Base-by-base conservation (phyloP, 2,113 vertebrate genomes). In the Oreochromis niloticus region DNA sequence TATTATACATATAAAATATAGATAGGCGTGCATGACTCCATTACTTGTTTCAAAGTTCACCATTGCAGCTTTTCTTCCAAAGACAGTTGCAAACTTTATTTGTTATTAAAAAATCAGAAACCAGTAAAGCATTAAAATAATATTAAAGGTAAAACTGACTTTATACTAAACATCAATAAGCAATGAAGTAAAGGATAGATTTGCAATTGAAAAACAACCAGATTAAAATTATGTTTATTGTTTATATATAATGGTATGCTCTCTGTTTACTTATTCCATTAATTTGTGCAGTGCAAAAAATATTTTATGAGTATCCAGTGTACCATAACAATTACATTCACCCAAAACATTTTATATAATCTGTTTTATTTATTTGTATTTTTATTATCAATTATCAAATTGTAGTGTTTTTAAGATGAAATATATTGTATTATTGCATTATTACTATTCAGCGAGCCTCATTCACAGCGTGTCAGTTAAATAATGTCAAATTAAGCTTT, bases 11-110 rank as follows among this genome's bases (percentile, higher is more conserved):
- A n/a, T 66, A 8, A 39, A 66, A 7, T 34, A n/a, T 39, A 66
- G 61, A 66, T 8, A 66, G 34, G 36, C 7, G 6, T 66, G 32
- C 17, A 66, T 66, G 61, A 66, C 1, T 66, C 17, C 32, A n/a
- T 66, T 66, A 66, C 17, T 66, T 39, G 32, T 66, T 66, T 66
- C 61, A 66, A 39, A 66, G 61, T 66, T 66, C 32, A 66, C 61
- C 17, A n/a, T 36, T 36, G 61, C 17, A 66, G 61, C 3, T 39
- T n/a, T 63, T 3, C 2, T 32, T 17, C 32, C 32, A 63, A 63
- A 4, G 59, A 63, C 32, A 63, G 9, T 17, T 66, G 61, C 61
- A 66, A 6, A 66, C 17, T 66, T 39, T 36, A 36, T 66, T 36
- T 66, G 61, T 39, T 66, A 66, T 39, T 66, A 1, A 66, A 66